Evolutionary conservation across 2,797 vertebrate genomes (phyloP).

Genomic region (Coregonus suidteri): DNA sequence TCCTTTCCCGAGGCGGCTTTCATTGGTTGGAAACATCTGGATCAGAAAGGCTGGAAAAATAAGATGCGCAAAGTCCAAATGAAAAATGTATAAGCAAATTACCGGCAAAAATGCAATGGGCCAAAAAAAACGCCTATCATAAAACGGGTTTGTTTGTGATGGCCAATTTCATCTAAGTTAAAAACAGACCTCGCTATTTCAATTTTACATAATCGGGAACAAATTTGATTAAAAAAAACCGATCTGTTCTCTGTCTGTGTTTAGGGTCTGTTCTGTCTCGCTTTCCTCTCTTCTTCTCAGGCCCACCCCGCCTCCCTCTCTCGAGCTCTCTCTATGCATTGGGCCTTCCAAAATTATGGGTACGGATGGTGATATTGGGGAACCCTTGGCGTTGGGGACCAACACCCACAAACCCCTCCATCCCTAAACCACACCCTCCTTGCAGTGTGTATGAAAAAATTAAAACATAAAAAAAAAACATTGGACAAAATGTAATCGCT

Average conservation of each 20-base stretch:
- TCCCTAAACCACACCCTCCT: background rate
- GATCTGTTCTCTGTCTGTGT: background rate
- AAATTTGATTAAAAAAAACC: too few relatives aligned
- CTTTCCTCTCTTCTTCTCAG: background rate
- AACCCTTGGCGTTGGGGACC: background rate
- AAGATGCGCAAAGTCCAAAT: slow-evolving; percentile 22
- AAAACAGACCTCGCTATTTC: too few relatives aligned
- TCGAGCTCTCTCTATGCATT: background rate
- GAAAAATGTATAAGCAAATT: background rate
- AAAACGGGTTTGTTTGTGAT: background rate
- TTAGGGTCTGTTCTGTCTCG: background rate
- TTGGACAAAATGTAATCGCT: too few relatives aligned
- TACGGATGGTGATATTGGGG: background rate
- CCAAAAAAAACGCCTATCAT: background rate
- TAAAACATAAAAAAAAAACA: too few relatives aligned
- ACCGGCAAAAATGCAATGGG: background rate
- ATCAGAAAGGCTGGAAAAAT: slow-evolving; percentile 48
- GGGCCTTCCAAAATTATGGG: background rate
- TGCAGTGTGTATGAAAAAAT: background rate
- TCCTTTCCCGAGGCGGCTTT: slow-evolving; percentile 42
- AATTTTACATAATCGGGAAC: too few relatives aligned
- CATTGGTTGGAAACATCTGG: slow-evolving; percentile 80
- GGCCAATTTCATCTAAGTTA: too few relatives aligned
- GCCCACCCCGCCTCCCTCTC: background rate
- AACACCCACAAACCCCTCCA: background rate